A percentile compares a stretch with the other conserved stretches of the same genome.
Conservation (phyloP, 2,113 vertebrate genomes). For the Poeciliopsis prolifica region DNA sequence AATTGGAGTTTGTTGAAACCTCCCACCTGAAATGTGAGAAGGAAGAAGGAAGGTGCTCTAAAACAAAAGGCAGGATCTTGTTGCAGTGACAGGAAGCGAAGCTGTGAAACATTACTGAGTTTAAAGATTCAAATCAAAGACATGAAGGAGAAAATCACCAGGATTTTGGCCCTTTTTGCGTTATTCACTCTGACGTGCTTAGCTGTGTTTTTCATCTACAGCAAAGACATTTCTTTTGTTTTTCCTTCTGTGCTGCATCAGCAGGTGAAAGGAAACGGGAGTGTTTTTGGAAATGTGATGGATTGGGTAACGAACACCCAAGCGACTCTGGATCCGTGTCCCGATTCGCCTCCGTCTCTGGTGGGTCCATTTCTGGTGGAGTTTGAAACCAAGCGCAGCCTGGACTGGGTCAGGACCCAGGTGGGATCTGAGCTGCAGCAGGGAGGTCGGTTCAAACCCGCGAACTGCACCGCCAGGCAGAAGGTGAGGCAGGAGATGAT, state of each 20-base stretch:
- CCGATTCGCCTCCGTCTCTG: slow-evolving; percentile 51
- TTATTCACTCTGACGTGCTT: neutral
- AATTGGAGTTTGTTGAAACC: no score
- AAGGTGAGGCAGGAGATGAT: slow-evolving; percentile 67
- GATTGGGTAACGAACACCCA: neutral
- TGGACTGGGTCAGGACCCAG: slow-evolving; percentile 16
- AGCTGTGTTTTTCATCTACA: neutral
- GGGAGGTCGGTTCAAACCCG: slow-evolving; percentile 85
- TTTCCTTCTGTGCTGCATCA: rapidly evolving
- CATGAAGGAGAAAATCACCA: slow-evolving; percentile 13
- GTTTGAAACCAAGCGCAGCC: slow-evolving; percentile 80
- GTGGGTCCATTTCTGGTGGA: slow-evolving; percentile 85
- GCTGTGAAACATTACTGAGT: neutral
- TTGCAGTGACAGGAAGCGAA: slow-evolving; percentile 10
- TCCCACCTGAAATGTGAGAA: no score
- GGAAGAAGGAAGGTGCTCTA: no score
- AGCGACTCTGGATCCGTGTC: slow-evolving; percentile 35
- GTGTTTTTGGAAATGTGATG: rapidly evolving
- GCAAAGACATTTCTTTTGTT: rapidly evolving
- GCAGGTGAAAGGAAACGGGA: rapidly evolving
- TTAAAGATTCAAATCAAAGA: no score
- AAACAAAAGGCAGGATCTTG: no score
- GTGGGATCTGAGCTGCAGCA: slow-evolving; percentile 67
- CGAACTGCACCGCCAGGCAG: slow-evolving; percentile 84
- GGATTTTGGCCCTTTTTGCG: neutral